Percentiles rank a stretch among this genome's conserved stretches.
These are phyloP conservation scores for Biston betularia DNA, from an alignment of 2,888 invertebrate genomes.

Conservation along the genomic window DNA sequence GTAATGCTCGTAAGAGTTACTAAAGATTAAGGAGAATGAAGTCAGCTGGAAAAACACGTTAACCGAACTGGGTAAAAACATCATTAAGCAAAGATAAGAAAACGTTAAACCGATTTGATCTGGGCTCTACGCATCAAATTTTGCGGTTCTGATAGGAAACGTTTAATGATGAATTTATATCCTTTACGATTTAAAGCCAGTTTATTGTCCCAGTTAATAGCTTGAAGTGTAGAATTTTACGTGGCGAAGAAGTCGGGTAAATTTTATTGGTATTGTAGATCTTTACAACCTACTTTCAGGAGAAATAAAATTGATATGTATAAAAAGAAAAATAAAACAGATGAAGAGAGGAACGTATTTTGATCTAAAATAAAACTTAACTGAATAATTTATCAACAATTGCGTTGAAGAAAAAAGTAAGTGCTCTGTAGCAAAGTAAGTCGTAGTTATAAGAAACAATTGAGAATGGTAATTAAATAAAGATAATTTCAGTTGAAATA, in stretches of 20 bases:
- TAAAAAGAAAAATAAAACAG: too few relatives aligned
- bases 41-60: conserved; percentile 11
- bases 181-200: conserved; percentile 18
- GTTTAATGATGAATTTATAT: conserved; percentile 19
- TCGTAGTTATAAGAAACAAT: too few relatives aligned
- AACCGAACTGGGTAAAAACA: conserved; percentile 17
- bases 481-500: too few relatives aligned
- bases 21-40: neutral
- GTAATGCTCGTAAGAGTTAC: neutral
- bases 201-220: conserved; percentile 18
- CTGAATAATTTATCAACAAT: too few relatives aligned
- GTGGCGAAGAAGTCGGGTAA: neutral
- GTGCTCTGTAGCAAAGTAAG: too few relatives aligned
- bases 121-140: conserved; percentile 8
- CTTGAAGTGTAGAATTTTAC: conserved; percentile 10
- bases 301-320: too few relatives aligned
- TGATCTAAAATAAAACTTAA: too few relatives aligned
- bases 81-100: conserved; percentile 19
- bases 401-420: too few relatives aligned
- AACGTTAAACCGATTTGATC: conserved; percentile 12
- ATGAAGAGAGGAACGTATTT: too few relatives aligned
- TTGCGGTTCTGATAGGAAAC: conserved; percentile 17
- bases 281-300: neutral
- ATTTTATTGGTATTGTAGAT: neutral
- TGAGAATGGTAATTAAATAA: too few relatives aligned